Conservation (phyloP, 2,113 vertebrate genomes). For the Onychorhynchus coronatus region DNA sequence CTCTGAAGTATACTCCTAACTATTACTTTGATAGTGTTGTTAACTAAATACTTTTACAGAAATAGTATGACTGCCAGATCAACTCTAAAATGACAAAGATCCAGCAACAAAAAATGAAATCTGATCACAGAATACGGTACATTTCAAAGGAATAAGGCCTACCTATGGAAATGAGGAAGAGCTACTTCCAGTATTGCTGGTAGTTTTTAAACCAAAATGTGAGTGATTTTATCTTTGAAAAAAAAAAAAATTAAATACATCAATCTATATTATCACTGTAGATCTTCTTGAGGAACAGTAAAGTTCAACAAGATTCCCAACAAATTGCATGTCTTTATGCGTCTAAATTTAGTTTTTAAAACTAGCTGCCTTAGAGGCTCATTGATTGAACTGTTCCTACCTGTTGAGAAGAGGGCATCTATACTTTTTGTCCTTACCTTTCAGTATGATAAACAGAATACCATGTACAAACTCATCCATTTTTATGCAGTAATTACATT, state of each 20-base stretch:
- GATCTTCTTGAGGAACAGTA: not conserved
- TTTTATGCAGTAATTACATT: not conserved
- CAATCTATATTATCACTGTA: not conserved
- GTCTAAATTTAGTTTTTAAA: not conserved
- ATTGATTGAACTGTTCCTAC: not conserved
- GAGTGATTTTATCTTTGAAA: not conserved
- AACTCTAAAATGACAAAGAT: not conserved
- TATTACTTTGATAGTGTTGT: not conserved
- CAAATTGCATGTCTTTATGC: not conserved
- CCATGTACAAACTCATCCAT: not conserved
- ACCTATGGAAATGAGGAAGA: not conserved
- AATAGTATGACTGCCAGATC: not conserved
- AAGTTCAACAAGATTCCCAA: not conserved
- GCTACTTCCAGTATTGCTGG: not conserved
- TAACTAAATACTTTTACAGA: not conserved
- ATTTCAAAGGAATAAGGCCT: not conserved
- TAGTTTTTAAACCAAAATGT: not conserved
- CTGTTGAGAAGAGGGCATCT: not conserved
- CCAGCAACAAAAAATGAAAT: not conserved
- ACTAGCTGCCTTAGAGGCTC: not conserved
- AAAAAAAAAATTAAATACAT: not conserved
- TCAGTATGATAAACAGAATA: not conserved
- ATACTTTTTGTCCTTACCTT: not conserved
- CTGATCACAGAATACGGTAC: not conserved
- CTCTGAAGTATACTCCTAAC: not conserved